Evolutionary conservation across 2,888 invertebrate species (phyloP).

Genomic region (Andrena minutula): DNA sequence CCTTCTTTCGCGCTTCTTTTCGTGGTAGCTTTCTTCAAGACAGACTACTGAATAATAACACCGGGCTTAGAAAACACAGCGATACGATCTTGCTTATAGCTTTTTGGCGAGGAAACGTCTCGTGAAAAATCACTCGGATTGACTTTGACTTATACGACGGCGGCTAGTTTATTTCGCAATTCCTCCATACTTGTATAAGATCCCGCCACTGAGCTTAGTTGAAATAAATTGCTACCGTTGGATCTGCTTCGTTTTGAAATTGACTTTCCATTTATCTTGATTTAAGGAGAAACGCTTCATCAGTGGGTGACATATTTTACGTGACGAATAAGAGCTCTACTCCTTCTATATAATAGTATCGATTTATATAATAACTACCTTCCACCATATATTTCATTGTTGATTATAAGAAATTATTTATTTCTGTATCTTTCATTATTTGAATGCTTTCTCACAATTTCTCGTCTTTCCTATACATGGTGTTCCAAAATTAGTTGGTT

Average conservation of each 20-base stretch:
- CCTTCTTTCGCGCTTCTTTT: slow-evolving; percentile 25
- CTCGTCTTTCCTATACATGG: too few relatives aligned
- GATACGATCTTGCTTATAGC: slow-evolving; percentile 36
- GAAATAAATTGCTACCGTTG: slow-evolving; percentile 11
- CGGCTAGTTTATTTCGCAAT: slow-evolving; percentile 8
- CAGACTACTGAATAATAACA: slow-evolving; percentile 44
- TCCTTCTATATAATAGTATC: background rate
- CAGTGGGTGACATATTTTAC: slow-evolving; percentile 9
- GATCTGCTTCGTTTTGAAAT: slow-evolving; percentile 9
- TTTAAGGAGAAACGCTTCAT: background rate
- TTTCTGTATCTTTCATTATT: too few relatives aligned
- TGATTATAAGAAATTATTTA: background rate
- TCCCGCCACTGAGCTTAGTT: background rate
- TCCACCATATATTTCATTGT: background rate
- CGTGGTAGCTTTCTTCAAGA: slow-evolving; percentile 42
- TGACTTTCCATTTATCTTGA: slow-evolving; percentile 23
- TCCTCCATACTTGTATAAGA: background rate
- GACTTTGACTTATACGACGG: slow-evolving; percentile 41
- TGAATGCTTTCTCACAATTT: too few relatives aligned
- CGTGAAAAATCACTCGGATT: slow-evolving; percentile 19
- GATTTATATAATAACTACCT: background rate
- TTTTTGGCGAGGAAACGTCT: slow-evolving; percentile 4
- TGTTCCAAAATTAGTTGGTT: too few relatives aligned
- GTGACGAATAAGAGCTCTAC: background rate
- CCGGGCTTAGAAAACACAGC: slow-evolving; percentile 27